Evolutionary conservation across 2,888 invertebrate genomes (phyloP).

Genomic region (Diplolepis rosae): DNA sequence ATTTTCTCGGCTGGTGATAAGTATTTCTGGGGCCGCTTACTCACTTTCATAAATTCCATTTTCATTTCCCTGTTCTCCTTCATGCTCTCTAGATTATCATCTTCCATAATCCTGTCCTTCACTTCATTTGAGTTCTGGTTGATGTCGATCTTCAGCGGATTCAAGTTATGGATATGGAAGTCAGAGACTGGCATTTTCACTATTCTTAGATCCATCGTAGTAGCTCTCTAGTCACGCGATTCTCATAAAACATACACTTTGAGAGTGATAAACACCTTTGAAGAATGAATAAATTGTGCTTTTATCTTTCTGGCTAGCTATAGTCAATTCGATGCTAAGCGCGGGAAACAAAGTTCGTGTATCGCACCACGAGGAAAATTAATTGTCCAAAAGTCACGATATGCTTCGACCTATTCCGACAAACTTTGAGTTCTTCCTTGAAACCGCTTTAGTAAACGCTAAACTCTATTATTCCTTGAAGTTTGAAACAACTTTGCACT

Average conservation of each 20-base stretch:
- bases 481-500: background rate
- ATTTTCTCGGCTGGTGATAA: slow-evolving; percentile 87
- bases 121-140: slow-evolving; percentile 28
- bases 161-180: slow-evolving; percentile 50
- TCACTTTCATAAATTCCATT: slow-evolving; percentile 77
- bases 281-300: slow-evolving; percentile 71
- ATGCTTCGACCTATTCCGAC: too few species aligned
- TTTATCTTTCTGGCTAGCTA: too few species aligned
- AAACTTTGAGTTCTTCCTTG: too few species aligned
- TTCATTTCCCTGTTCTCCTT: slow-evolving; percentile 73
- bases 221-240: slow-evolving; percentile 47
- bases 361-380: slow-evolving; percentile 61
- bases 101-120: slow-evolving; percentile 44
- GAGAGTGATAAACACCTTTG: slow-evolving; percentile 72
- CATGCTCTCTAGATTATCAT: slow-evolving; percentile 50
- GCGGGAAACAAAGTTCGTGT: slow-evolving; percentile 70
- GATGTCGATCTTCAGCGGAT: slow-evolving; percentile 20
- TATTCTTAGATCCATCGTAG: slow-evolving; percentile 29
- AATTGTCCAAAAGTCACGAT: background rate
- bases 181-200: slow-evolving; percentile 43
- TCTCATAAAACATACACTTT: slow-evolving; percentile 72
- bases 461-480: background rate
- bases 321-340: too few species aligned
- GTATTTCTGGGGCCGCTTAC: slow-evolving; percentile 86
- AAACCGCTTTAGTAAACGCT: background rate